Percentiles rank a stretch among this genome's conserved stretches.
Evolutionary conservation across 2,797 vertebrate genomes (phyloP).

Genomic region (Hypotaenidia okinawae): DNA sequence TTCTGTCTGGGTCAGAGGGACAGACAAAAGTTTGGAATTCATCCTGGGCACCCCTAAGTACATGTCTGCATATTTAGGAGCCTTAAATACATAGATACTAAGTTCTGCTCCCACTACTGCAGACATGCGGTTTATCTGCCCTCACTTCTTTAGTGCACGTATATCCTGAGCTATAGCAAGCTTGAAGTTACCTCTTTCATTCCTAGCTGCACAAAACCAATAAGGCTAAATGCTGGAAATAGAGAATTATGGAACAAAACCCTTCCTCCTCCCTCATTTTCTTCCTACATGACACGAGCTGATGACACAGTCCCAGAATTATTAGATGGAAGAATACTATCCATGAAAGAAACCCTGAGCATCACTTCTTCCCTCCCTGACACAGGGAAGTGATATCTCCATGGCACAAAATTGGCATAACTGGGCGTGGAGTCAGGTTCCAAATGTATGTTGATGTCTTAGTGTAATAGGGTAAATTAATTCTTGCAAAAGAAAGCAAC

Average conservation of each 20-base stretch:
- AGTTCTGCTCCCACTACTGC: not conserved
- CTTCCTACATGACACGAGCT: not conserved
- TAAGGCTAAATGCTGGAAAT: constrained; percentile 21
- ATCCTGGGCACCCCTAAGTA: not conserved
- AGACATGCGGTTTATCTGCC: not conserved
- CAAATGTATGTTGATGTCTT: not conserved
- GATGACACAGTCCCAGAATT: not conserved
- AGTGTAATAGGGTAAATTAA: constrained; percentile 1
- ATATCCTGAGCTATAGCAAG: not conserved
- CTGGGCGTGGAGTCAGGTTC: not conserved
- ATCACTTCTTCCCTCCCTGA: not conserved
- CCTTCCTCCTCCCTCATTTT: constrained; percentile 23
- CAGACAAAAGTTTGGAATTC: not conserved
- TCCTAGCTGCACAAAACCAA: not conserved
- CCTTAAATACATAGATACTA: not conserved
- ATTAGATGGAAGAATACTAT: not conserved
- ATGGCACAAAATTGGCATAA: not conserved
- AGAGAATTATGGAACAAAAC: not conserved
- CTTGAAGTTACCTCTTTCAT: not conserved
- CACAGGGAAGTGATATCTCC: not conserved
- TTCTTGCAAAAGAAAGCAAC: not conserved
- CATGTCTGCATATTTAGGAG: not conserved
- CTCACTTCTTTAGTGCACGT: not conserved
- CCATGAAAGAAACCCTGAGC: not conserved
- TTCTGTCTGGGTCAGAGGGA: not conserved